A percentile compares a stretch with the other conserved stretches of the same genome.
phyloP scores from a whole-genome alignment of 23 tunicate genomes.

The Phallusia fumigata region DNA sequence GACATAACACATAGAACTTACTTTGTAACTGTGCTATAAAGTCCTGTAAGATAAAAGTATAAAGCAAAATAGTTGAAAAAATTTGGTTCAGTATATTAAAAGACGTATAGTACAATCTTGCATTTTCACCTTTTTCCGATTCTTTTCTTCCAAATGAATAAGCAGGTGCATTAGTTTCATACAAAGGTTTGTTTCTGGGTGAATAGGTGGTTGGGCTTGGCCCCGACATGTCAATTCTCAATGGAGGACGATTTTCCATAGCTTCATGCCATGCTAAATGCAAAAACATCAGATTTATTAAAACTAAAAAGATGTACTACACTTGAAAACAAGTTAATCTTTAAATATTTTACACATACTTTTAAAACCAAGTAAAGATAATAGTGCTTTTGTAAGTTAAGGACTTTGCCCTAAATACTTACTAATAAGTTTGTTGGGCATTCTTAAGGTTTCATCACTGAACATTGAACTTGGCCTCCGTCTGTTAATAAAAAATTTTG shows the following conservation, averaged over 20 bases:
- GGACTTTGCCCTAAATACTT: neutral
- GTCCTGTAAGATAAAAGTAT: too few relatives aligned
- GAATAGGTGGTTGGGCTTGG: slow-evolving; percentile 93
- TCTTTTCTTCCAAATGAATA: slow-evolving; percentile 84
- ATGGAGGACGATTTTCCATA: slow-evolving; percentile 84
- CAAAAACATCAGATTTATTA: too few relatives aligned
- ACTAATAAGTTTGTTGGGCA: slow-evolving; percentile 55
- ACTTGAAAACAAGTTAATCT: too few relatives aligned
- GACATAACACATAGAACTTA: too few relatives aligned
- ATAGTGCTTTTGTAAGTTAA: too few relatives aligned
- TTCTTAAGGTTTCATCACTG: slow-evolving; percentile 31
- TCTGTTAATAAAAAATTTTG: slow-evolving; percentile 29
- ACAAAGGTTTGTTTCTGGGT: slow-evolving; percentile 86
- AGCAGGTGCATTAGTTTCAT: slow-evolving; percentile 90
- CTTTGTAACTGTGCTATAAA: too few relatives aligned
- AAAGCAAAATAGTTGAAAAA: too few relatives aligned
- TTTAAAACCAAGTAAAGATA: too few relatives aligned
- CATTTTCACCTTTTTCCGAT: slow-evolving; percentile 53
- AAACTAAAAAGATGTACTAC: too few relatives aligned
- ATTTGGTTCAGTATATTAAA: too few relatives aligned
- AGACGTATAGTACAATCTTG: neutral
- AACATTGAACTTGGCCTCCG: slow-evolving; percentile 45
- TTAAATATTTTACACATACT: too few relatives aligned
- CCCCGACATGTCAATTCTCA: slow-evolving; percentile 86
- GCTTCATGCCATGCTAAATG: slow-evolving; percentile 94